Percentiles rank a stretch among this genome's conserved stretches.
These are phyloP conservation scores for Acanthurus lineatus DNA, from an alignment of 2,797 vertebrate species.

Conservation along the genomic window DNA sequence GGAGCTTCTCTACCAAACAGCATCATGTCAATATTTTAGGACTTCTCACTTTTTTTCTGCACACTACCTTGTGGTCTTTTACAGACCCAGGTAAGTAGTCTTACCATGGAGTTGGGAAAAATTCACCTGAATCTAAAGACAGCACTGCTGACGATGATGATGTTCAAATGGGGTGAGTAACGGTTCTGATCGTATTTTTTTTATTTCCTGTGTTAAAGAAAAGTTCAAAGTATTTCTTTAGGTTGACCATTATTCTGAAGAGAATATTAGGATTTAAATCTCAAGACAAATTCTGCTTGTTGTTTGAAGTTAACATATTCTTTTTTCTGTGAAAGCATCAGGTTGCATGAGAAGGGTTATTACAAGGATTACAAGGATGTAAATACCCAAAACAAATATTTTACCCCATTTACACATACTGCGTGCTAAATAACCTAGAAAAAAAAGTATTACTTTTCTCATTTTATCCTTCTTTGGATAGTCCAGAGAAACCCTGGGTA, in stretches of 20 bases:
- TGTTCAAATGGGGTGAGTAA: constrained; percentile 88
- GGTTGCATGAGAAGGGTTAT: constrained; percentile 19
- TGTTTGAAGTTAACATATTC: neutral
- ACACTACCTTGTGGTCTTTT: neutral
- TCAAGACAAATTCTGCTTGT: neutral
- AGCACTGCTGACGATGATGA: constrained; percentile 84
- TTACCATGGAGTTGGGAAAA: constrained; percentile 79
- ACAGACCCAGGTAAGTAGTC: constrained; percentile 4
- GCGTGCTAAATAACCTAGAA: too few relatives aligned
- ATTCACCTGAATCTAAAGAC: constrained; percentile 77
- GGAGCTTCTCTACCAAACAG: constrained; percentile 12
- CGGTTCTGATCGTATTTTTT: too few relatives aligned
- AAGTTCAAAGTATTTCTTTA: neutral
- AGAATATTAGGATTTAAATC: neutral
- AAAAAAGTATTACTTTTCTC: too few relatives aligned
- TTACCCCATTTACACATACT: too few relatives aligned
- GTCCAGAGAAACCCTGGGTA: neutral
- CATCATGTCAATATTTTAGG: constrained; percentile 54
- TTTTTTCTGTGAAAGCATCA: constrained; percentile 27
- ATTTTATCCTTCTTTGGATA: too few relatives aligned
- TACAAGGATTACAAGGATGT: neutral
- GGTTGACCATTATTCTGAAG: neutral
- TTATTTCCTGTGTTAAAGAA: neutral
- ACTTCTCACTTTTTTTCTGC: neutral
- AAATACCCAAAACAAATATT: neutral